These are phyloP conservation scores for Oreotrochilus melanogaster DNA, from an alignment of 2,113 vertebrate species.

Conservation along the genomic window DNA sequence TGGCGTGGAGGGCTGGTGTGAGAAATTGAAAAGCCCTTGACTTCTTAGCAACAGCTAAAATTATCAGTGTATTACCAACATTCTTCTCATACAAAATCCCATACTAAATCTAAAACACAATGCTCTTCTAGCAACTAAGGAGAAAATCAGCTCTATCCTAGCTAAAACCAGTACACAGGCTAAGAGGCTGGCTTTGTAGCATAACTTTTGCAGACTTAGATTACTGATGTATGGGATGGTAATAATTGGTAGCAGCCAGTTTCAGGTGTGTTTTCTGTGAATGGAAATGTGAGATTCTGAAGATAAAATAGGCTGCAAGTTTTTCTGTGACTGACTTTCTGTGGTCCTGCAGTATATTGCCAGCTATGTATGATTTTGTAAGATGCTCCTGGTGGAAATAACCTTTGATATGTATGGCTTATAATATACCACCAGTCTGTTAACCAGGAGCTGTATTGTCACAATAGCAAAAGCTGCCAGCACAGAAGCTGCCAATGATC, in stretches of 20 bases:
- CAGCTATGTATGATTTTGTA: neutral
- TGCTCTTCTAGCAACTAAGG: too few species aligned
- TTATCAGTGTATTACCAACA: too few species aligned
- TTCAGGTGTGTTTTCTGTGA: neutral
- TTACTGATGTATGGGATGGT: neutral
- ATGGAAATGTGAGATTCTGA: neutral
- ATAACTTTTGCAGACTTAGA: neutral
- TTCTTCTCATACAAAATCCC: too few species aligned
- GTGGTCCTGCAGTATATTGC: neutral
- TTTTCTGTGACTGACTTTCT: neutral
- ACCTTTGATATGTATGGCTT: neutral
- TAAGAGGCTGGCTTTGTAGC: neutral
- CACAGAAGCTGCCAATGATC: constrained; percentile 20
- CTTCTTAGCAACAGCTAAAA: too few species aligned
- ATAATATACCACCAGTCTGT: neutral
- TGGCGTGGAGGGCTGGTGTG: too few species aligned
- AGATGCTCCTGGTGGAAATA: neutral
- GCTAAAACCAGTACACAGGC: too few species aligned
- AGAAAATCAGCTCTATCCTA: too few species aligned
- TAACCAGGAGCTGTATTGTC: constrained; percentile 19
- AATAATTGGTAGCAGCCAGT: neutral
- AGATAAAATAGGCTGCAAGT: neutral
- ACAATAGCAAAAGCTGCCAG: constrained; percentile 65
- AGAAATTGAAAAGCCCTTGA: too few species aligned
- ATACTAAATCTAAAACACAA: too few species aligned